These are phyloP conservation scores for Leptoclinus maculatus DNA, from an alignment of 2,797 vertebrate genomes.

Conservation along the genomic window DNA sequence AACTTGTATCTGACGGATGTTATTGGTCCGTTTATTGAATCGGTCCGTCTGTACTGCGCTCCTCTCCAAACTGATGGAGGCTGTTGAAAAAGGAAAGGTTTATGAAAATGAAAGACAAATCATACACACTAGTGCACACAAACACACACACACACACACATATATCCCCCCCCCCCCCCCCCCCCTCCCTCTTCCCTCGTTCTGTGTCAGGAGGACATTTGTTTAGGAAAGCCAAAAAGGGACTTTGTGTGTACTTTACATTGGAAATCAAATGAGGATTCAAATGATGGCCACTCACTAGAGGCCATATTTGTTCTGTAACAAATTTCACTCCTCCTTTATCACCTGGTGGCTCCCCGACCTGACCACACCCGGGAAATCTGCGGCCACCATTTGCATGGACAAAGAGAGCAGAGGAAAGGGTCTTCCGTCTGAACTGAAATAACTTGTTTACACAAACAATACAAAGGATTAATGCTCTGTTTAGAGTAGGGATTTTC, in stretches of 20 bases:
- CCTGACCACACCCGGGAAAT: conserved; percentile 86
- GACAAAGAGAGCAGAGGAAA: conserved; percentile 67
- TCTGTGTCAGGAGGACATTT: conserved; percentile 76
- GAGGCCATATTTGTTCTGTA: conserved; percentile 83
- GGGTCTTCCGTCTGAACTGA: conserved; percentile 73
- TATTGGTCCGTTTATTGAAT: conserved; percentile 61
- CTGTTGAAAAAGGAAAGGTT: conserved; percentile 82
- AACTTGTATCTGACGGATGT: background rate
- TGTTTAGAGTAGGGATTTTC: conserved; percentile 31
- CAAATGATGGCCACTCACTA: conserved; percentile 81
- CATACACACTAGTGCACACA: conserved; percentile 42
- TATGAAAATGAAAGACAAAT: conserved; percentile 87
- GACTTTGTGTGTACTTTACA: conserved; percentile 84
- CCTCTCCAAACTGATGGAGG: conserved; percentile 68
- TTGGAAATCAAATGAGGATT: conserved; percentile 87
- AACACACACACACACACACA: conserved; percentile 33
- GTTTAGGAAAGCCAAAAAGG: conserved; percentile 84
- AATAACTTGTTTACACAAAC: conserved; percentile 68
- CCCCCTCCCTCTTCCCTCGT: conserved; percentile 30
- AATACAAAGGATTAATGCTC: conserved; percentile 39
- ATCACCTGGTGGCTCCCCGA: conserved; percentile 79
- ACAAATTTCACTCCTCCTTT: conserved; percentile 80
- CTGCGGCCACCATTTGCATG: conserved; percentile 84
- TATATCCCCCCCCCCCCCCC: conserved; percentile 10
- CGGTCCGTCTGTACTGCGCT: conserved; percentile 43